Evolutionary conservation across 2,888 invertebrate genomes (phyloP).

Genomic region (Tuta absoluta): DNA sequence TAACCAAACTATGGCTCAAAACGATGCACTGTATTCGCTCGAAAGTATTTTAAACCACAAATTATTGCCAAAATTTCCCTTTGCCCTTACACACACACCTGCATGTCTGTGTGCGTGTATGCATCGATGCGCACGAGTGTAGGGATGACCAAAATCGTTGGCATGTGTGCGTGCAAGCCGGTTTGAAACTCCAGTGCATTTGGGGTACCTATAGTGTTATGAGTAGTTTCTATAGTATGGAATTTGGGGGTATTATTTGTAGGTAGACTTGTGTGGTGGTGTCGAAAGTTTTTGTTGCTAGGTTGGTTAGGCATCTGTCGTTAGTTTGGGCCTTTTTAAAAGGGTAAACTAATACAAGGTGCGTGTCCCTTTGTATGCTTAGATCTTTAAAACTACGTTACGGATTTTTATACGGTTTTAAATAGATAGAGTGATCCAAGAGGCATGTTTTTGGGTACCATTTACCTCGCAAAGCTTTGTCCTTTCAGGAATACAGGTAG

Average conservation of each 20-base stretch:
- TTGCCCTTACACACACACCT: conserved; percentile 59
- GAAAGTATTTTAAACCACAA: conserved; percentile 48
- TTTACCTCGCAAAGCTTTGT: too few relatives aligned
- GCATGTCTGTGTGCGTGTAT: conserved; percentile 36
- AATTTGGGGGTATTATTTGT: conserved; percentile 16
- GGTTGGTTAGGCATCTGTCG: not conserved
- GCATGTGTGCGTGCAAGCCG: conserved; percentile 58
- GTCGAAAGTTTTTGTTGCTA: conserved; percentile 26
- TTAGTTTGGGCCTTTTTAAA: not conserved
- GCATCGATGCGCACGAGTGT: conserved; percentile 42
- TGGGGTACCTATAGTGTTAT: conserved; percentile 61
- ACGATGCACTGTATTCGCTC: conserved; percentile 36
- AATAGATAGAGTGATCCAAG: too few relatives aligned
- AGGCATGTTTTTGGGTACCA: too few relatives aligned
- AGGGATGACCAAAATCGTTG: not conserved
- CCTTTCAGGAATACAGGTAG: too few relatives aligned
- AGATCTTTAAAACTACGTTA: too few relatives aligned
- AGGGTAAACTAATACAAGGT: not conserved
- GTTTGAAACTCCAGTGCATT: conserved; percentile 62
- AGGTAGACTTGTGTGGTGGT: conserved; percentile 21
- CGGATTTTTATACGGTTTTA: too few relatives aligned
- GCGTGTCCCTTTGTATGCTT: not conserved
- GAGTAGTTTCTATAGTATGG: conserved; percentile 23
- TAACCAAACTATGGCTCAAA: conserved; percentile 11
- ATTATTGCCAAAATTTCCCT: conserved; percentile 78